Evolutionary conservation across 2,113 vertebrate genomes (phyloP).

Genomic region (Halcyon malimbica): DNA sequence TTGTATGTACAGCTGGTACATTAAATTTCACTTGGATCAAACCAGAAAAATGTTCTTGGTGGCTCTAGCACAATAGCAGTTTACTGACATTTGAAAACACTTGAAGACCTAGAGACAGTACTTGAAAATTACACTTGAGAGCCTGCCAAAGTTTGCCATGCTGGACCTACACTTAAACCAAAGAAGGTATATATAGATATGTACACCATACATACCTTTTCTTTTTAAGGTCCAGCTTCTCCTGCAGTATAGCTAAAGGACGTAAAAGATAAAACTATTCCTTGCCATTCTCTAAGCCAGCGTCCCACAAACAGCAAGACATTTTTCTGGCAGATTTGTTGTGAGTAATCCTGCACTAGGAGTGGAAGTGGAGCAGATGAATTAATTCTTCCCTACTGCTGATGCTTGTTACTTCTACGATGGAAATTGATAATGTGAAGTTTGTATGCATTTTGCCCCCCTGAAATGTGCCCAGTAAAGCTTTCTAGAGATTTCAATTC

Average conservation of each 20-base stretch:
- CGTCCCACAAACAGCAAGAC: rapidly evolving
- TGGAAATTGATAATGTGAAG: neutral
- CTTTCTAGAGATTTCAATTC: neutral
- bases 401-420: neutral
- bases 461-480: neutral
- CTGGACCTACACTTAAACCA: neutral
- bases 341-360: neutral
- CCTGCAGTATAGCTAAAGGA: neutral
- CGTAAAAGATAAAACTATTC: neutral
- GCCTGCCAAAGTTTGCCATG: neutral
- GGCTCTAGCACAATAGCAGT: neutral
- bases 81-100: neutral
- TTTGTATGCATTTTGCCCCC: neutral
- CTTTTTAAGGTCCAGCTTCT: neutral
- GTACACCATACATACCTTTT: neutral
- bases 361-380: neutral
- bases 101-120: neutral
- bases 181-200: neutral
- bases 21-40: neutral
- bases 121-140: neutral
- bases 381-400: neutral
- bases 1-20: neutral
- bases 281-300: neutral
- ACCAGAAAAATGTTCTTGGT: neutral
- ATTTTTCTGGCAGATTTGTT: neutral